Conservation (phyloP, 35 echinoderm and acorn worm genomes). For the Heliocidaris tuberculata region DNA sequence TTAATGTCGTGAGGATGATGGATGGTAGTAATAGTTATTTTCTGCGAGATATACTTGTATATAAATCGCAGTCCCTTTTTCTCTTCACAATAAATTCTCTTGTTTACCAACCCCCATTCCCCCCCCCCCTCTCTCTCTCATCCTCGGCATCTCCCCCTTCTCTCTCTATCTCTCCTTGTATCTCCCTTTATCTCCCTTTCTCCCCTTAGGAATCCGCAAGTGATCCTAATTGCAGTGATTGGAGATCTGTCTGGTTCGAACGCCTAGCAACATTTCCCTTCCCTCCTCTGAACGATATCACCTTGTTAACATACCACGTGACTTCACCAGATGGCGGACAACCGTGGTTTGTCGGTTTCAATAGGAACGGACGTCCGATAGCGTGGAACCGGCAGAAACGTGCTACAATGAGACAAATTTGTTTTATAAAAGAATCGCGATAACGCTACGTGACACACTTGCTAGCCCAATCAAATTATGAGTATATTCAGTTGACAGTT, state of each 20-base stretch:
- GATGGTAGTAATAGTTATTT: no score
- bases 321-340: not conserved
- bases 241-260: conserved; percentile 23
- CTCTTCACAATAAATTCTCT: no score
- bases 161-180: no score
- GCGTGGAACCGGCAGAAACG: not conserved
- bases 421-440: conserved; percentile 6
- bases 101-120: no score
- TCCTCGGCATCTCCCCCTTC: not conserved
- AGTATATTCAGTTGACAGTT: no score
- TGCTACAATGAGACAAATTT: not conserved
- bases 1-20: no score
- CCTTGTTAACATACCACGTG: conserved; percentile 23
- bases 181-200: not conserved
- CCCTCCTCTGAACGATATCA: not conserved
- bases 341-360: conserved; percentile 33
- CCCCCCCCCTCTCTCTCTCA: no score
- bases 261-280: not conserved
- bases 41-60: no score
- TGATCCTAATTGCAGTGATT: conserved; percentile 21
- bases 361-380: not conserved
- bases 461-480: no score
- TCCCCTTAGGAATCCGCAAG: not conserved
- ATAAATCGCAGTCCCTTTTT: no score
- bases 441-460: not conserved